Evolutionary conservation across 2,797 vertebrate species (phyloP).

Genomic region (Thamnophis elegans): DNA sequence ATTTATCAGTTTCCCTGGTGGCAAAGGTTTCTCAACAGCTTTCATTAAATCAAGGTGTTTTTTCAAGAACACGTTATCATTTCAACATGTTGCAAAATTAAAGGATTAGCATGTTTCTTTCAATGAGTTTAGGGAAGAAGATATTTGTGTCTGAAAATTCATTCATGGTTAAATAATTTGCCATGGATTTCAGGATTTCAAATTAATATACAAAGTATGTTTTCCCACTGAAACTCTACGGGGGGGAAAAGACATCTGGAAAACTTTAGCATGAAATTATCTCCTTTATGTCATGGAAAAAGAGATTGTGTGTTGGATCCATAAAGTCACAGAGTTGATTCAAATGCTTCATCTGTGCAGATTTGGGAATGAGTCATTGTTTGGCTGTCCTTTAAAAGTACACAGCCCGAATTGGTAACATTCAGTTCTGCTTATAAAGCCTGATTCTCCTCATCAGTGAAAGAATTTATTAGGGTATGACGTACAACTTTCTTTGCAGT

Average conservation of each 20-base stretch:
- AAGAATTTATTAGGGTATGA: not conserved
- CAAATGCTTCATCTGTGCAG: not conserved
- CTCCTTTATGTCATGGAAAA: conserved; percentile 14
- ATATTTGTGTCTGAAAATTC: conserved; percentile 52
- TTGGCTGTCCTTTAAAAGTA: not conserved
- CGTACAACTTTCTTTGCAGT: not conserved
- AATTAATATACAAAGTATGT: conserved; percentile 26
- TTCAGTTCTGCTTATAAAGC: not conserved
- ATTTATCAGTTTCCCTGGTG: conserved; percentile 36
- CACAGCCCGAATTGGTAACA: not conserved
- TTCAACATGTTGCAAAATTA: conserved; percentile 67
- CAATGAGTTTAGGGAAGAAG: conserved; percentile 60
- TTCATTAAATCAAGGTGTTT: conserved; percentile 42
- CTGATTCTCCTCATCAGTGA: not conserved
- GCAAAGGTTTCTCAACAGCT: conserved; percentile 50
- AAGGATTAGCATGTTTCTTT: conserved; percentile 70
- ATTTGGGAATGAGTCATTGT: not conserved
- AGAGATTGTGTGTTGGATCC: conserved; percentile 24
- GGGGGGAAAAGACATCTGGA: conserved; percentile 20
- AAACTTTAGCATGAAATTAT: conserved; percentile 23
- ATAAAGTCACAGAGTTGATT: conserved; percentile 26
- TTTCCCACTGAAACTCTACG: conserved; percentile 17
- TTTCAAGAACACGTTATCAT: conserved; percentile 62
- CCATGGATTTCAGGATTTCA: conserved; percentile 48
- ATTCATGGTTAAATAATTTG: conserved; percentile 56